These are phyloP conservation scores for Syndactyla subalaris DNA, from an alignment of 2,797 vertebrate genomes.

Conservation along the genomic window DNA sequence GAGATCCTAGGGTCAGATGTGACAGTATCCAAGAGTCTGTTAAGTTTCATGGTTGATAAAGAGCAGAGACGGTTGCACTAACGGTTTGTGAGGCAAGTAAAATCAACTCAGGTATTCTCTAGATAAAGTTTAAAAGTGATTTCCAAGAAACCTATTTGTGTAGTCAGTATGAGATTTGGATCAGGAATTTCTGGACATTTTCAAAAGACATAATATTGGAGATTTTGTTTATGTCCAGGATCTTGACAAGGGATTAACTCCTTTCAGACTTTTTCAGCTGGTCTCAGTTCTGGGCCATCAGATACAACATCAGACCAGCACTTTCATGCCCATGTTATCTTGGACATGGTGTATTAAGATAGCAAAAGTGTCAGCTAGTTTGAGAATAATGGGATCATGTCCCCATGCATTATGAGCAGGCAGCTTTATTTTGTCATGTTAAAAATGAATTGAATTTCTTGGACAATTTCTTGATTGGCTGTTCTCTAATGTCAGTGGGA, in stretches of 20 bases:
- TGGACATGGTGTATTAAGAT: background rate
- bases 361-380: background rate
- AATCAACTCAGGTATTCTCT: background rate
- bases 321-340: background rate
- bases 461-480: background rate
- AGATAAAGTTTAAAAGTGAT: background rate
- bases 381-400: background rate
- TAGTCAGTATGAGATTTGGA: background rate
- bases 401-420: background rate
- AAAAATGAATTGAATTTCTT: background rate
- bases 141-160: background rate
- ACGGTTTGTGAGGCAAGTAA: background rate
- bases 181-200: background rate
- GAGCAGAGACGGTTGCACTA: background rate
- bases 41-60: background rate
- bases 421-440: background rate
- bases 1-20: conserved; percentile 38
- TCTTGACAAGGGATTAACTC: background rate
- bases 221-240: background rate
- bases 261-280: background rate
- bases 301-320: background rate
- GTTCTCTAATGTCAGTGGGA: background rate
- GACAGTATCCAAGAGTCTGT: conserved; percentile 18
- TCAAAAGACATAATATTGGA: background rate
- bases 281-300: background rate